phyloP scores from a whole-genome alignment of 1,140 invertebrate genomes.

The Heterodera carotae region DNA sequence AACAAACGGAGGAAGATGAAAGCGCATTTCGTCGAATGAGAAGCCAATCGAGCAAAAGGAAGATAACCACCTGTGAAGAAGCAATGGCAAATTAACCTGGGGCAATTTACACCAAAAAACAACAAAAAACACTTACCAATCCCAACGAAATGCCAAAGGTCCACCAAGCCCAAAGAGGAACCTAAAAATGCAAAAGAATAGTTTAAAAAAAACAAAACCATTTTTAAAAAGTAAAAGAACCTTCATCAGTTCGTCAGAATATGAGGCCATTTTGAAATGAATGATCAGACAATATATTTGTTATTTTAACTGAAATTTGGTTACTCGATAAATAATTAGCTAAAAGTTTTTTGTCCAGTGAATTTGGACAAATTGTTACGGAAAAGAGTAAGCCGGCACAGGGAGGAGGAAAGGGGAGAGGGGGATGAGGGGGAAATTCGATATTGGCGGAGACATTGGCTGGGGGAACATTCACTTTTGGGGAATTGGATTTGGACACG shows the following conservation, averaged over 20 bases:
- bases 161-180: constrained; percentile 56
- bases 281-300: background rate
- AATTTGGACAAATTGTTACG: constrained; percentile 3
- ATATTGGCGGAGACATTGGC: background rate
- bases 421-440: background rate
- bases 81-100: no score
- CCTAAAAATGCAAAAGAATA: no score
- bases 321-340: background rate
- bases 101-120: no score
- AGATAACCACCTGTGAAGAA: constrained; percentile 37
- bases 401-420: constrained; percentile 71
- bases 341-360: background rate
- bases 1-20: constrained; percentile 16
- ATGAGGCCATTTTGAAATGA: constrained; percentile 11
- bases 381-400: background rate
- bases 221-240: constrained; percentile 15
- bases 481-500: background rate
- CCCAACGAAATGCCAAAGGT: constrained; percentile 50
- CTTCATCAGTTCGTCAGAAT: constrained; percentile 11
- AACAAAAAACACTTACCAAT: constrained; percentile 36
- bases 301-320: no score
- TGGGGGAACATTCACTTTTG: background rate
- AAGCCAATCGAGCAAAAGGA: constrained; percentile 61
- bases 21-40: constrained; percentile 59
- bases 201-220: background rate